A percentile compares a stretch with the other conserved stretches of the same genome.
Conservation (phyloP, 2,113 vertebrate species). For the Menura novaehollandiae region DNA sequence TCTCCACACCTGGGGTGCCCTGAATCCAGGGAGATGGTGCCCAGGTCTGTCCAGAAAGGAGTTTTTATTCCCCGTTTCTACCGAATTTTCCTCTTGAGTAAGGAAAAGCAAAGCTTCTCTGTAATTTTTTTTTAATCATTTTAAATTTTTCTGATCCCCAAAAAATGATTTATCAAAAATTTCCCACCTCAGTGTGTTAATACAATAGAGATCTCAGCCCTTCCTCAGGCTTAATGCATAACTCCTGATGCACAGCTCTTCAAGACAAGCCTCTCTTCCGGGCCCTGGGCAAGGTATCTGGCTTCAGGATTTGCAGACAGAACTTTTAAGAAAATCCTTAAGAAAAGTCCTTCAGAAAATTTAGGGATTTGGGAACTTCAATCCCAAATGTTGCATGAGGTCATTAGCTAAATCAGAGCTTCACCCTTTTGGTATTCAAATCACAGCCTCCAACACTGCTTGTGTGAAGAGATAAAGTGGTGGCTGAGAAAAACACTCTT, state of each 20-base stretch:
- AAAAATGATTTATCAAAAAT: neutral
- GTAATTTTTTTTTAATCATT: too few relatives aligned
- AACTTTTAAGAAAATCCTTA: neutral
- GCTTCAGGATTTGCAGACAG: neutral
- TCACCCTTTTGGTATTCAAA: neutral
- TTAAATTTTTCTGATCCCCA: neutral
- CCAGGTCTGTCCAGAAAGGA: neutral
- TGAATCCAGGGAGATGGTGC: neutral
- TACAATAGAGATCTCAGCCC: neutral
- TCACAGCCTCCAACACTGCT: neutral
- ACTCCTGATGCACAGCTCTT: neutral
- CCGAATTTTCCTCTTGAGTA: neutral
- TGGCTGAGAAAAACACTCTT: neutral
- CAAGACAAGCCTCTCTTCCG: neutral
- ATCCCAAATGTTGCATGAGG: fast-evolving
- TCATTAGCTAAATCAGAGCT: neutral
- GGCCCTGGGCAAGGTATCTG: neutral
- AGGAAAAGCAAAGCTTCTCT: neutral
- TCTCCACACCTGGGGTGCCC: too few relatives aligned
- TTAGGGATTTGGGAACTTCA: neutral
- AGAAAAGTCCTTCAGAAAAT: neutral
- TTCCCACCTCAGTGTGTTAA: neutral
- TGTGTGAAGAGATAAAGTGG: neutral
- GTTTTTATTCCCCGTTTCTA: neutral
- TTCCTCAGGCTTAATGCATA: neutral